Conservation (phyloP, 2,888 invertebrate genomes). For the Alloplasta piceator region DNA sequence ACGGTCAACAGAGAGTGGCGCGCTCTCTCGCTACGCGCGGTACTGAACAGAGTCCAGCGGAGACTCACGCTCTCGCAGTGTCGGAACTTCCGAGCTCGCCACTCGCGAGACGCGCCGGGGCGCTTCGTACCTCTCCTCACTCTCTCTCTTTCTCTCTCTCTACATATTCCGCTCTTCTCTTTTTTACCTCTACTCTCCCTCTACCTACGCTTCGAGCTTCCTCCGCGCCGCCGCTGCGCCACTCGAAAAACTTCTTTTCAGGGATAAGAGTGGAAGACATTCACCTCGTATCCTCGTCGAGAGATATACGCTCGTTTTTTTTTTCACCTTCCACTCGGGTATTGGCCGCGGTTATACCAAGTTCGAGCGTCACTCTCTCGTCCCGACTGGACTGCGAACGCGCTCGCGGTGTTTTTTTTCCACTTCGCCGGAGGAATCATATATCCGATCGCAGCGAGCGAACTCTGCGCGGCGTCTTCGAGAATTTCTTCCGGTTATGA, state of each 20-base stretch:
- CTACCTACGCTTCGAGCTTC: slow-evolving; percentile 16
- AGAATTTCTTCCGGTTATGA: no score
- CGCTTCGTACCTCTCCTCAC: not conserved
- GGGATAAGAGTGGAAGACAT: slow-evolving; percentile 75
- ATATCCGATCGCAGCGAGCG: no score
- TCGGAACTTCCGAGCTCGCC: slow-evolving; percentile 58
- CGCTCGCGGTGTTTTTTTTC: no score
- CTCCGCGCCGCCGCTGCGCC: slow-evolving; percentile 30
- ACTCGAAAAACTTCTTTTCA: slow-evolving; percentile 58
- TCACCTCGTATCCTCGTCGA: slow-evolving; percentile 74
- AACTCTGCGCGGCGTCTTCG: no score
- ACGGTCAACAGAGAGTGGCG: not conserved
- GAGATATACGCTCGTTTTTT: slow-evolving; percentile 24
- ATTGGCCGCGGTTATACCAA: slow-evolving; percentile 51
- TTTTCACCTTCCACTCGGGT: slow-evolving; percentile 37
- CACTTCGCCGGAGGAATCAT: no score
- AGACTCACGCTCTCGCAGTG: slow-evolving; percentile 12
- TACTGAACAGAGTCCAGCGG: slow-evolving; percentile 33
- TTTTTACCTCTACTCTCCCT: slow-evolving; percentile 36
- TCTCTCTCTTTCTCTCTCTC: slow-evolving; percentile 38
- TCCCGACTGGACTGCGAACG: slow-evolving; percentile 44
- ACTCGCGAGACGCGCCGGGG: slow-evolving; percentile 53
- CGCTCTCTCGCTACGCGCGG: no score
- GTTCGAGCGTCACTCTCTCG: slow-evolving; percentile 42
- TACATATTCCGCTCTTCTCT: slow-evolving; percentile 38